Evolutionary conservation across 2,888 invertebrate species (phyloP).

Genomic region (Notodromas monacha): DNA sequence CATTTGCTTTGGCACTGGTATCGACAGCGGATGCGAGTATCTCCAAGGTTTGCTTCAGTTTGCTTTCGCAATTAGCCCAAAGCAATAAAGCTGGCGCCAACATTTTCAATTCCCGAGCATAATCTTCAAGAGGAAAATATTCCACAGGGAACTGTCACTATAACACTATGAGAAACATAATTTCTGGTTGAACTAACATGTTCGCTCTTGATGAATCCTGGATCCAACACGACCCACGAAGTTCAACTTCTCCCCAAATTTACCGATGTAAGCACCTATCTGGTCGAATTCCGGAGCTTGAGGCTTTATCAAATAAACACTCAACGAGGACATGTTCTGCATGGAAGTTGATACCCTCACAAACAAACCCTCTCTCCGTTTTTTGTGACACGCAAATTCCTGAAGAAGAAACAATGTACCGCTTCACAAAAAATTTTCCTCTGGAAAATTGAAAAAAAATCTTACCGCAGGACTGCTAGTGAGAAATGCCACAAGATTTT

Average conservation of each 20-base stretch:
- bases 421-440: background rate
- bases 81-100: slow-evolving; percentile 26
- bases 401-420: slow-evolving; percentile 16
- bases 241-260: slow-evolving; percentile 26
- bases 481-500: slow-evolving; percentile 27
- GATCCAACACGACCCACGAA: slow-evolving; percentile 28
- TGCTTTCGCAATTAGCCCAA: slow-evolving; percentile 26
- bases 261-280: slow-evolving; percentile 25
- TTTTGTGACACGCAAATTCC: slow-evolving; percentile 28
- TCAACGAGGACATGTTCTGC: no score
- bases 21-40: no score
- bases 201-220: slow-evolving; percentile 28
- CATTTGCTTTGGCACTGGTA: no score
- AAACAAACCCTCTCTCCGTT: slow-evolving; percentile 23
- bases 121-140: slow-evolving; percentile 15
- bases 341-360: no score
- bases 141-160: background rate
- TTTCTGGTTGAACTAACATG: slow-evolving; percentile 19
- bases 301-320: no score
- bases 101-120: slow-evolving; percentile 22
- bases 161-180: background rate
- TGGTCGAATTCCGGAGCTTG: slow-evolving; percentile 27
- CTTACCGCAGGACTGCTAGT: slow-evolving; percentile 26
- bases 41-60: slow-evolving; percentile 15
- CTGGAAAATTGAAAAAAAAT: background rate